phyloP scores from a whole-genome alignment of 2,113 vertebrate genomes.

The Ovis canadensis region DNA sequence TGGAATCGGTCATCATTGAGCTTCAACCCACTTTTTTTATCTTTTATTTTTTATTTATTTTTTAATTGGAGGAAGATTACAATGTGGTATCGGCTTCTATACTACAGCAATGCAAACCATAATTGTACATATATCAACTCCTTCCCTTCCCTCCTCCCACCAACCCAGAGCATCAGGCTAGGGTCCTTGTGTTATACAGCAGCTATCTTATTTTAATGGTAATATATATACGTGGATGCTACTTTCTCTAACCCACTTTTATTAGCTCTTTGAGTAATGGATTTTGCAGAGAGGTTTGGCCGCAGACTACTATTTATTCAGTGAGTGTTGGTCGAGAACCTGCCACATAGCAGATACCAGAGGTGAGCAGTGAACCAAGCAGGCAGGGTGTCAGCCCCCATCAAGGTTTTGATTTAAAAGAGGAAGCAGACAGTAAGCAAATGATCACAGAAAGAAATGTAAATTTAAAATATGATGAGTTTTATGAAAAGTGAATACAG shows the following conservation, averaged over 20 bases:
- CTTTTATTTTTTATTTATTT: not conserved
- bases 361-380: not conserved
- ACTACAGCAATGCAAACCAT: not conserved
- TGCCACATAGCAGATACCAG: not conserved
- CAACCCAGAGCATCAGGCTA: not conserved
- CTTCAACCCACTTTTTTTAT: not conserved
- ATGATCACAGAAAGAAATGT: not conserved
- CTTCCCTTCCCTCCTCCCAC: not conserved
- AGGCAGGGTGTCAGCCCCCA: not conserved
- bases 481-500: not conserved
- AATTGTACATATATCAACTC: not conserved
- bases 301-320: not conserved
- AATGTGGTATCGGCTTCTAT: not conserved
- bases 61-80: not conserved
- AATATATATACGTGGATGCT: not conserved
- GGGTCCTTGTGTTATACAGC: not conserved
- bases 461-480: not conserved
- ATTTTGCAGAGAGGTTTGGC: not conserved
- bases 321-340: not conserved
- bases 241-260: not conserved
- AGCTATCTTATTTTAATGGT: not conserved
- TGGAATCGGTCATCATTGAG: not conserved
- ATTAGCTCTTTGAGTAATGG: not conserved
- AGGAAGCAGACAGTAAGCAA: not conserved
- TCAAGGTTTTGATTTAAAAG: not conserved